Percentiles rank a stretch among this genome's conserved stretches.
phyloP scores from a whole-genome alignment of 2,113 vertebrate genomes.

The Marmota flaviventris region DNA sequence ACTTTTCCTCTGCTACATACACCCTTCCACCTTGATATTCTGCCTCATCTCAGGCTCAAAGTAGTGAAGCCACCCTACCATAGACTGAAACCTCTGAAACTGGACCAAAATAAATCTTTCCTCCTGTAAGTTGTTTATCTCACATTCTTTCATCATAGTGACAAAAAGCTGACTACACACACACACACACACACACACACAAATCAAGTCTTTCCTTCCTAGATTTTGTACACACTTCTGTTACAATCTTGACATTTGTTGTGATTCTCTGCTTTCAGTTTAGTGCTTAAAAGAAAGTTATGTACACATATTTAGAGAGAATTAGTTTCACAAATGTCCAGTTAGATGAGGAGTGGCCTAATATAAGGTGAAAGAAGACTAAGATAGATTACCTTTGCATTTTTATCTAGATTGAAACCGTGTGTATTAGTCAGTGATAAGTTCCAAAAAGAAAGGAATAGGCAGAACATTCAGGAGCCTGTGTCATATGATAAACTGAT shows the following conservation, averaged over 20 bases:
- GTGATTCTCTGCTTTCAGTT: not conserved
- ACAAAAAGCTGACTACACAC: too few relatives aligned
- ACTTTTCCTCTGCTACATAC: too few relatives aligned
- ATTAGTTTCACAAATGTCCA: not conserved
- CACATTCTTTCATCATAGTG: too few relatives aligned
- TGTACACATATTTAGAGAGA: not conserved
- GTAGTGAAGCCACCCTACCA: too few relatives aligned
- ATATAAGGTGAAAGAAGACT: not conserved
- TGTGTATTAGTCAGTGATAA: not conserved
- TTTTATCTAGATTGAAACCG: not conserved
- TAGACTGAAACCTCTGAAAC: too few relatives aligned
- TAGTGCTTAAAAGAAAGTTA: not conserved
- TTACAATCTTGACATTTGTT: not conserved
- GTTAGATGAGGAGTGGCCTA: too few relatives aligned
- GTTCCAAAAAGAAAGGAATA: not conserved
- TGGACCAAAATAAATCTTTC: too few relatives aligned
- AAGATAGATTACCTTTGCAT: not conserved
- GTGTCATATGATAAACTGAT: not conserved
- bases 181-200: too few relatives aligned
- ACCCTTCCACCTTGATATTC: too few relatives aligned
- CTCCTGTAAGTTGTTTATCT: too few relatives aligned
- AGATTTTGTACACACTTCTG: not conserved
- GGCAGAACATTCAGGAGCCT: not conserved
- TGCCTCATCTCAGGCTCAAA: too few relatives aligned
- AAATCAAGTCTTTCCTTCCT: not conserved